Evolutionary conservation across 2,113 vertebrate genomes (phyloP), one percentile per base, ranked within the genome.

Genomic region (Passer domesticus): DNA sequence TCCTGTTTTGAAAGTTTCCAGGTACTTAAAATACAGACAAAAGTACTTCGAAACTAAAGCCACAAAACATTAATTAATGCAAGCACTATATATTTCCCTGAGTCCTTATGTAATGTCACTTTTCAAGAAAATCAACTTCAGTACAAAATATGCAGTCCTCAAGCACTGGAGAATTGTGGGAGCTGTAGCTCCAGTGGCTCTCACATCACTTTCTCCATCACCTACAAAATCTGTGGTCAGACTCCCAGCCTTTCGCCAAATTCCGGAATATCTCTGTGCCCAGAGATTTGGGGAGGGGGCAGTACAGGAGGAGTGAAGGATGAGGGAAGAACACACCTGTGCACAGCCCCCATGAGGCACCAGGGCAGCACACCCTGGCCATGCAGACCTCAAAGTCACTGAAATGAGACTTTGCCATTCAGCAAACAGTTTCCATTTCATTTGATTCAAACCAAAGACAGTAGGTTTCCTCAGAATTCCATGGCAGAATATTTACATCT

Each of bases 261-360:
- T 37, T 50, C 50, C 25, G 22, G 69, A 39, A 56, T 22, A 25
- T 3, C 20, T 46, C 35, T 49, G 28, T 56, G 63, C n/a, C 28
- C 3, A 39, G 39, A 64, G 62, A 63, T 14, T 3, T 7, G 14
- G 43, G 60, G 43, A 56, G 43, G 0, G 2, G 41, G n/a, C 28
- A 78, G 55, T 19, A 17, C 11, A 31, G 53, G 15, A 82, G 33
- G 6, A 80, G 41, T 13, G 53, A 56, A 69, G 58, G n/a, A 52
- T 0, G 2, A 37, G 28, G 24, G 35, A 58, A 59, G 14, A 78
- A 24, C 55, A 11, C 31, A 41, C 10, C 28, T 0, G 0, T 1
- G 0, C 22, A 15, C 1, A 1, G 37, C 10, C 84, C 60, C 37
- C 5, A 3, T 0, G 2, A 16, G 76, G 22, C 30, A 41, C 8